Base-by-base conservation (phyloP, 2,113 vertebrate genomes). In the Pleuronectes platessa region DNA sequence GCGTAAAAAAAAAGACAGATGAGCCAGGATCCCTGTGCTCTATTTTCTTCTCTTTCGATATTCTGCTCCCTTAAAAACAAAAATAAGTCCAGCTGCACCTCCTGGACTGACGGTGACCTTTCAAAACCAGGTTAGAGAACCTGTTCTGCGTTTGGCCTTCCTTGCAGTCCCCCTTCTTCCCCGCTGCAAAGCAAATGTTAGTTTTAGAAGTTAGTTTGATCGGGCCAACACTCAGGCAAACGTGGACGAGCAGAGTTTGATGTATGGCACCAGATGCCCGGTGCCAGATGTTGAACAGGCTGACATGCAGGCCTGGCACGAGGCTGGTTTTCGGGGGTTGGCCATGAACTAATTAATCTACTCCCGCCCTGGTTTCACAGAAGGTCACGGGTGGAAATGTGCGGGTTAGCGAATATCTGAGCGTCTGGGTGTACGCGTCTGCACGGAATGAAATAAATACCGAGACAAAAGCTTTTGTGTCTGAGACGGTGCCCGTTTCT, bases 241-340 rank as follows among this genome's bases (percentile, higher is more conserved):
- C 45, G 40, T 61, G 84, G 77, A 85, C 82, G 82, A 86, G 88
- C 81, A 64, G 68, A 88, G 89, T 91, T 90, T 94, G 93, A 94
- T 93, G 88, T 94, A 94, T 93, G 92, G 91, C 88, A 90, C 91
- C 93, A 94, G 93, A 92, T 94, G 93, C 92, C 89, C 66, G 23
- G 68, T 86, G 90, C 93, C 93, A 94, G 93, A 94, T 94, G 93
- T 92, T 92, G 82, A 83, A 86, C 77, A 68, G 86, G 80, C 89
- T 87, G 89, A 89, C 89, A 87, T 69, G 93, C 81, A 67, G 85
- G 70, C 87, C 86, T 86, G 91, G 92, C 89, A 89, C 37, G 76
- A 56, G 87, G 87, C 78, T 78, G 42, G 61, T 78, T 90, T 91
- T 88, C 85, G 8, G 79, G 84, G 84, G 89, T 81, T 75, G 79